Base-by-base conservation (phyloP, 2,888 invertebrate species). In the Tetheella fluctuosa region DNA sequence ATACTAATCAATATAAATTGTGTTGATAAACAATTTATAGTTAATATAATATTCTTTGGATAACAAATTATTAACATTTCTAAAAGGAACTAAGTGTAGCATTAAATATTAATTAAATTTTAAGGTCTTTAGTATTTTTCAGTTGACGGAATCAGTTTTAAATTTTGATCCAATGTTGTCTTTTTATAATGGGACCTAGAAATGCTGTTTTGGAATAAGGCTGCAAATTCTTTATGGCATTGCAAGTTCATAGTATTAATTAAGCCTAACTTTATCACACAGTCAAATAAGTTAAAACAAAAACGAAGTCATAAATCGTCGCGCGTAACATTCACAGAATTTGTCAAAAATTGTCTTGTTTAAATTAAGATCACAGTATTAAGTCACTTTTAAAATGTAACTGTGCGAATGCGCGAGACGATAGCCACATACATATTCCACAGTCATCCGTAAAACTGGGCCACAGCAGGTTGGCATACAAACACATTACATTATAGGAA, bases 341-440 rank as follows among this genome's bases (percentile, higher is more conserved):
- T 88, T 85, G 84, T 90, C 86, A 88, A 90, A 89, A 91, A 88
- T 87, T 90, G 84, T 84, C 84, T 89, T 85, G 83, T 82, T 91
- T 92, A 93, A 93, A 93, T 90, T 93, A 93, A 90, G 91, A 93
- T 93, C 93, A 93, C 93, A 93, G 93, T 89, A 88, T 89, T 91
- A 92, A 91, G 91, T 93, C 91, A 93, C 92, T 77, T 84, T 88
- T 82, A 84, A 84, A 87, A 89, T 89, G 85, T 85, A 87, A 90
- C 85, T 88, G 89, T 85, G 89, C 80, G 85, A 91, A 90, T 86
- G 84, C 73, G 85, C 84, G 84, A 64, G 88, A 90, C 88, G 86
- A 91, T 88, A 82, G 72, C 78, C 79, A 75, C 81, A 80, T 84
- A 83, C 83, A 91, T 92, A 93, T 93, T 93, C 92, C 93, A 93